Percentiles rank a stretch among this genome's conserved stretches.
Conservation (phyloP, 2,797 vertebrate species). For the Myripristis murdjan region DNA sequence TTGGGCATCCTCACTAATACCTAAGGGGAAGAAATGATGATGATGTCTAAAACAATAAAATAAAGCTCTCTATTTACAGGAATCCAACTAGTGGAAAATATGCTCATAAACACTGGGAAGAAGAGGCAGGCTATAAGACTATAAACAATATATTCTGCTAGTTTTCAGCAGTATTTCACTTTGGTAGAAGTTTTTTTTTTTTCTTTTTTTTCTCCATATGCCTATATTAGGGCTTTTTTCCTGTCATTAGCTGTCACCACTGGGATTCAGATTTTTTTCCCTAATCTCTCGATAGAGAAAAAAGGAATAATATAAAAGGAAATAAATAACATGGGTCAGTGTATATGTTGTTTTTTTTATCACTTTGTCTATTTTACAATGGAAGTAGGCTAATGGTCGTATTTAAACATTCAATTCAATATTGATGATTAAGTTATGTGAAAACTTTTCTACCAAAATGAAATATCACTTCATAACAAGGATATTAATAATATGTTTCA, state of each 20-base stretch:
- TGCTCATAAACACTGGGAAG: neutral
- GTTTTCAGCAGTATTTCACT: constrained; percentile 53
- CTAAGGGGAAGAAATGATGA: constrained; percentile 17
- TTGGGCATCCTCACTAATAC: constrained; percentile 13
- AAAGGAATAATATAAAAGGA: no score
- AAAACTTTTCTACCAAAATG: constrained; percentile 59
- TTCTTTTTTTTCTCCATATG: neutral
- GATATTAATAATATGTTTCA: constrained; percentile 44
- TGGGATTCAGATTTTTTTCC: neutral
- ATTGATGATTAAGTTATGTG: neutral
- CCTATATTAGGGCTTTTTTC: neutral
- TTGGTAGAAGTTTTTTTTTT: constrained; percentile 69
- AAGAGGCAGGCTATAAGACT: neutral
- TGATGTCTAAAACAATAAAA: neutral
- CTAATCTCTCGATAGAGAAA: neutral
- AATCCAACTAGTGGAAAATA: constrained; percentile 20
- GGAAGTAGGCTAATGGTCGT: no score
- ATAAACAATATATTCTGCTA: constrained; percentile 8
- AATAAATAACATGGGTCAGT: neutral
- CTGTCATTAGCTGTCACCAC: neutral
- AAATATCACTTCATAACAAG: constrained; percentile 41
- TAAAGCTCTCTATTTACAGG: constrained; percentile 10
- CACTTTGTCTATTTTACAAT: no score
- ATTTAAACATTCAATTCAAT: neutral
- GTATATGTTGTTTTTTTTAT: no score